phyloP scores from a whole-genome alignment of 2,888 invertebrate species.

The Eilema sororculum region DNA sequence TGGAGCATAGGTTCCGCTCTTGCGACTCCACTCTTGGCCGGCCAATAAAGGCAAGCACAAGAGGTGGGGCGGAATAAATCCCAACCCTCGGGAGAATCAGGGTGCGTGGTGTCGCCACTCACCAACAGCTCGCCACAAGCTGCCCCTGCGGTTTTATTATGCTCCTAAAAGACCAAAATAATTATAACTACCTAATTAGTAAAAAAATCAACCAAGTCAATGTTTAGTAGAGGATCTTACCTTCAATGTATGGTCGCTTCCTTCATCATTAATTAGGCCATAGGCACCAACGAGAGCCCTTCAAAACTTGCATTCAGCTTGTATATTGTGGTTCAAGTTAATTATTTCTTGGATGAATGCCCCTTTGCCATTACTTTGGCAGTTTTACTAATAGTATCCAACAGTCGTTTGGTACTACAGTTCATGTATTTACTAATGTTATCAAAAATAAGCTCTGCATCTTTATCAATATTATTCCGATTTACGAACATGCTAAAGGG shows the following conservation, averaged over 20 bases:
- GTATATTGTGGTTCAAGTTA: background rate
- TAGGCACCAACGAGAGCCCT: background rate
- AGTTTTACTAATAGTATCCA: background rate
- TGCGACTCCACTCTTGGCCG: no score
- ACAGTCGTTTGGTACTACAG: background rate
- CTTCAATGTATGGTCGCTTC: no score
- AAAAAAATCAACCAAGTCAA: no score
- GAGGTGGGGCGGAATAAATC: no score
- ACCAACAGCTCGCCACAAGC: no score
- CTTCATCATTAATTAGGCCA: no score
- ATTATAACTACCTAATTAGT: no score
- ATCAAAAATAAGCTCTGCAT: background rate
- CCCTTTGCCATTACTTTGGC: constrained; percentile 12
- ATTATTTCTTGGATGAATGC: background rate
- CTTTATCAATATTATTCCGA: constrained; percentile 2
- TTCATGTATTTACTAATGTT: constrained; percentile 3
- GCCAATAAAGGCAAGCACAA: no score
- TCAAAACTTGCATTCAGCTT: background rate
- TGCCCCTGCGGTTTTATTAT: no score
- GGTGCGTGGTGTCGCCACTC: background rate
- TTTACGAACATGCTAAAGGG: constrained; percentile 13
- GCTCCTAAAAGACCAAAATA: background rate
- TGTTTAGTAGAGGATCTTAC: no score
- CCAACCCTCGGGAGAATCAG: no score
- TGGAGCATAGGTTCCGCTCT: no score